Evolutionary conservation across 2,888 invertebrate genomes (phyloP), one percentile per base, ranked within the genome.

Genomic region (Ceriagrion tenellum): DNA sequence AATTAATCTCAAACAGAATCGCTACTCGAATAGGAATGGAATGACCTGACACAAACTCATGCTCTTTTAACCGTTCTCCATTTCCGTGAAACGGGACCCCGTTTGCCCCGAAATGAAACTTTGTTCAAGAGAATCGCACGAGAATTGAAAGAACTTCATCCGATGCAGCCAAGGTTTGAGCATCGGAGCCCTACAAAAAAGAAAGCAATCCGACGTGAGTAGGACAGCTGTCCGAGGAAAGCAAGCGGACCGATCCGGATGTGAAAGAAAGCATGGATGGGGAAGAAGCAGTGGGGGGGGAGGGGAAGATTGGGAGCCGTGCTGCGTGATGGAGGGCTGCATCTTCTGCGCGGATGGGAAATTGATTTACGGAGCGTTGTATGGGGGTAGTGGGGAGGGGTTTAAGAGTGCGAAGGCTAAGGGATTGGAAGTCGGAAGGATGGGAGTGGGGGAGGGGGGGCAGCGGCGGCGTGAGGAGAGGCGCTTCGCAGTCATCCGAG

Each of bases 331-430:
- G 40, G 18, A 56, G 63, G 91, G 69, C 74, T 93, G 93, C 93
- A 93, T 93, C 93, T 93, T 93, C 93, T 93, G 93, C 93, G 93
- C 93, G 93, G 93, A 93, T 69, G 93, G 69, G 69, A 93, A 93
- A 93, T 93, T 93, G 93, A 93, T 93, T 93, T 93, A 93, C 74
- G 93, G 69, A 74, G 69, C 93, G 93, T 91, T n/a, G 59, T 20
- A 20, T 59, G 91, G 63, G 63, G 59, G 59, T 6, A 23, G 23
- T 2, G 69, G 69, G 69, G 20, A 26, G 69, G 69, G 69, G 12
- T 8, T 69, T 69, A 69, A 69, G 69, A 69, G 69, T 12, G 59
- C 18, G 59, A 12, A 59, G 59, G 69, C 47, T 4, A 47, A 12
- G 59, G 59, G 12, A 16, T 3, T 59, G 16, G 10, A 20, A 16